Evolutionary conservation across 2,888 invertebrate species (phyloP).

Genomic region (Campoplex capitator): DNA sequence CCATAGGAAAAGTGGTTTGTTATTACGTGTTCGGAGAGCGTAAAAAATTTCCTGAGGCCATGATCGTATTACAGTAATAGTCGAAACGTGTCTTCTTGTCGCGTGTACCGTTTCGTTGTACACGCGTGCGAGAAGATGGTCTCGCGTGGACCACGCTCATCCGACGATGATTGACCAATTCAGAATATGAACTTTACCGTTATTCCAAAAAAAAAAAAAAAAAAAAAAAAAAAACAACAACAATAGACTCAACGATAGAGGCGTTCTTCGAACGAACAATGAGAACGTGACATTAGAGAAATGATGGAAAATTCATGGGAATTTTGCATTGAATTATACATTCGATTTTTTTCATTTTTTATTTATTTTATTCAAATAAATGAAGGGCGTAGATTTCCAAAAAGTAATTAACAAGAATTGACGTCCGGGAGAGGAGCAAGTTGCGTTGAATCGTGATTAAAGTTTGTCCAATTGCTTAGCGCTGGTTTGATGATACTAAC

Average conservation of each 20-base stretch:
- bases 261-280: conserved; percentile 2
- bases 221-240: conserved; percentile 27
- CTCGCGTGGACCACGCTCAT: conserved; percentile 60
- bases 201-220: conserved; percentile 63
- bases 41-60: conserved; percentile 24
- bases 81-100: conserved; percentile 33
- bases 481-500: neutral
- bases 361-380: neutral
- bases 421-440: neutral
- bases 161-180: conserved; percentile 76
- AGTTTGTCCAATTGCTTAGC: neutral
- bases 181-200: conserved; percentile 72
- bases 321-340: neutral
- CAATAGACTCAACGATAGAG: conserved; percentile 7
- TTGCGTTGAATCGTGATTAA: neutral
- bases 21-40: conserved; percentile 40
- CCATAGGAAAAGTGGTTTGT: conserved; percentile 21
- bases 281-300: conserved; percentile 51
- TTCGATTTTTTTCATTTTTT: too few species aligned
- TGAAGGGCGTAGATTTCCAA: neutral
- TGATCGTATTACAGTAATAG: conserved; percentile 49
- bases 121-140: conserved; percentile 55
- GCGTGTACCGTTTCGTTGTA: conserved; percentile 73
- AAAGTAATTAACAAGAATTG: neutral
- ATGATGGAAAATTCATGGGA: neutral